phyloP scores from a whole-genome alignment of 1,140 invertebrate genomes.

The Brachystomella parvula region DNA sequence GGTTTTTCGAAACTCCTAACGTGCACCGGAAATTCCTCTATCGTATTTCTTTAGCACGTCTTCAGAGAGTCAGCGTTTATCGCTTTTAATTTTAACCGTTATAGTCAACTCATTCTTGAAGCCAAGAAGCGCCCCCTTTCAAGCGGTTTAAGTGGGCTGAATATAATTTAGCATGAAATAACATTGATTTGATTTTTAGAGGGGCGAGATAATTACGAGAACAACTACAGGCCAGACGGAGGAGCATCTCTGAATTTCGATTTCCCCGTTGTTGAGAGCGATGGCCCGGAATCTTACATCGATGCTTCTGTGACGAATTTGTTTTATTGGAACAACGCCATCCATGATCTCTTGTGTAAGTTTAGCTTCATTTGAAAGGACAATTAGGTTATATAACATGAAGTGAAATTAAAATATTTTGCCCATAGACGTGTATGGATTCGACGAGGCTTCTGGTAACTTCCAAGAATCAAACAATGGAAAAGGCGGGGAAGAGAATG shows the following conservation, averaged over 20 bases:
- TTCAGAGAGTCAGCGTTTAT: background rate
- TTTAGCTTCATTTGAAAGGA: background rate
- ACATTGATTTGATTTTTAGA: background rate
- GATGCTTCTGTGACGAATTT: conserved; percentile 1
- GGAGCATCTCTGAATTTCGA: too few species aligned
- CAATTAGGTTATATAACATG: too few species aligned
- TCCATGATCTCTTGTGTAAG: conserved; percentile 1
- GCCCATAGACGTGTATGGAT: too few species aligned
- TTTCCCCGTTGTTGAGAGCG: background rate
- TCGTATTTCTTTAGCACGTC: too few species aligned
- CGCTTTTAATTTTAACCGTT: background rate
- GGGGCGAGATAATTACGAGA: background rate
- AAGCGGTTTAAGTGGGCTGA: too few species aligned
- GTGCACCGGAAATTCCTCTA: too few species aligned
- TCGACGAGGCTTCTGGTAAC: too few species aligned
- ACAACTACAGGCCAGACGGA: too few species aligned
- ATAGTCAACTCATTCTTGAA: too few species aligned
- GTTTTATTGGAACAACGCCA: background rate
- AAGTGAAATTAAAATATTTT: background rate
- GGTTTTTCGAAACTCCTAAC: too few species aligned
- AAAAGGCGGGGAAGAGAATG: background rate
- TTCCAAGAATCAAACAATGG: background rate
- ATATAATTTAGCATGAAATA: background rate
- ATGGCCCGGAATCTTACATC: background rate
- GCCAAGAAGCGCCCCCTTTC: too few species aligned